Percentiles rank a stretch among this genome's conserved stretches.
These are phyloP conservation scores for Channa argus DNA, from an alignment of 2,113 vertebrate species.

Conservation along the genomic window DNA sequence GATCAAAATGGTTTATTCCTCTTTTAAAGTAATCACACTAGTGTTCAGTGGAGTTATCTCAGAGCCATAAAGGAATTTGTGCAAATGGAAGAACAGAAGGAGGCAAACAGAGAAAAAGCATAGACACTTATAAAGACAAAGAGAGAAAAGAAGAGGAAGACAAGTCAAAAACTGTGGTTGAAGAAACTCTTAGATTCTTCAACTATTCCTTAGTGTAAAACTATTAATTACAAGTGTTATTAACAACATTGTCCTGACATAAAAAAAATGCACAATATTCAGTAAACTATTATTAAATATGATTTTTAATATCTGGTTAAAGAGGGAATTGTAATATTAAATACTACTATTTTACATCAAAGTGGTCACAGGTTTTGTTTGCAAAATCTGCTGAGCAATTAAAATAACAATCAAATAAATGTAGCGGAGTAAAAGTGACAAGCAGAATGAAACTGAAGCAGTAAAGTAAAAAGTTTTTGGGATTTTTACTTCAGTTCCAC, in stretches of 20 bases:
- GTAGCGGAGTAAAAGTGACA: no score
- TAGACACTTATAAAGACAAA: no score
- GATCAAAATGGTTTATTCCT: neutral
- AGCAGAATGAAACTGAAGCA: no score
- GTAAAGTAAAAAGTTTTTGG: no score
- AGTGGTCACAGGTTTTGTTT: neutral
- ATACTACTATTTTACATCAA: no score
- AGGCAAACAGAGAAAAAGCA: neutral
- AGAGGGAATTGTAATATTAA: no score
- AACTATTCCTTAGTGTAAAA: neutral
- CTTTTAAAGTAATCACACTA: neutral
- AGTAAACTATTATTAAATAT: no score
- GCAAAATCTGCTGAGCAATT: neutral
- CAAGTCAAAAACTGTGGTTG: no score
- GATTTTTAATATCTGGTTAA: no score
- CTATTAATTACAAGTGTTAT: neutral
- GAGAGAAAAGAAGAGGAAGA: no score
- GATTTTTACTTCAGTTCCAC: neutral
- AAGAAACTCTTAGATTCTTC: no score
- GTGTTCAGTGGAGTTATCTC: constrained; percentile 6
- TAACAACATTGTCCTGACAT: no score
- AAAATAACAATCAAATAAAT: neutral
- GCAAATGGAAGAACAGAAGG: neutral
- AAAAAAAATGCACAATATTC: neutral
- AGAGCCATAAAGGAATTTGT: neutral